Evolutionary conservation across 2,888 invertebrate genomes (phyloP).

Genomic region (Panorpa germanica): DNA sequence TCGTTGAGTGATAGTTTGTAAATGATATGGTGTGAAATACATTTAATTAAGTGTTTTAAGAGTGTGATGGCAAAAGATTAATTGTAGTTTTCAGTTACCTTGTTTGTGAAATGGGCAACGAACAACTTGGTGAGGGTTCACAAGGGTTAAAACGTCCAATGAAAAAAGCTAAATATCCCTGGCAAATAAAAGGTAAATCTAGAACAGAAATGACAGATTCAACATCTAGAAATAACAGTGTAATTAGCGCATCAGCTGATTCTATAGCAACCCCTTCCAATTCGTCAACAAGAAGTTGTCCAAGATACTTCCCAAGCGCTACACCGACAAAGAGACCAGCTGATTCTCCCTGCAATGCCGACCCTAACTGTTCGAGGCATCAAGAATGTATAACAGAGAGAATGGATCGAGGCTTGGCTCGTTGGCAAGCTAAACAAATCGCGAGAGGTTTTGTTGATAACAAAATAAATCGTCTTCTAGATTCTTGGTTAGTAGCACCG

Average conservation of each 20-base stretch:
- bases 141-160: conserved; percentile 41
- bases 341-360: too few species aligned
- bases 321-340: conserved; percentile 15
- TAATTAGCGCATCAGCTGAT: not conserved
- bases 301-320: conserved; percentile 27
- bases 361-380: too few species aligned
- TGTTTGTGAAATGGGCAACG: too few species aligned
- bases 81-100: too few species aligned
- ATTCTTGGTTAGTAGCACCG: conserved; percentile 34
- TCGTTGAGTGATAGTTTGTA: too few species aligned
- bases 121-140: too few species aligned
- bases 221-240: conserved; percentile 7
- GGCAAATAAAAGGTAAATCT: conserved; percentile 40
- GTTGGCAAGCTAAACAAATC: conserved; percentile 48
- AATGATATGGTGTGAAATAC: too few species aligned
- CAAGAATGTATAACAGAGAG: conserved; percentile 2
- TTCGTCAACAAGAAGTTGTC: conserved; percentile 25
- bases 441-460: conserved; percentile 49
- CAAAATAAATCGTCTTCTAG: conserved; percentile 45
- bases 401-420: conserved; percentile 26
- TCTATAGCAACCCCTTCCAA: conserved; percentile 3
- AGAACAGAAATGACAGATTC: conserved; percentile 12
- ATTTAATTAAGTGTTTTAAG: too few species aligned
- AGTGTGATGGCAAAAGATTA: too few species aligned
- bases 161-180: conserved; percentile 44